Percentiles rank a stretch among this genome's conserved stretches.
Evolutionary conservation across 2,797 vertebrate species (phyloP).

Genomic region (Thripadectes ignobilis): DNA sequence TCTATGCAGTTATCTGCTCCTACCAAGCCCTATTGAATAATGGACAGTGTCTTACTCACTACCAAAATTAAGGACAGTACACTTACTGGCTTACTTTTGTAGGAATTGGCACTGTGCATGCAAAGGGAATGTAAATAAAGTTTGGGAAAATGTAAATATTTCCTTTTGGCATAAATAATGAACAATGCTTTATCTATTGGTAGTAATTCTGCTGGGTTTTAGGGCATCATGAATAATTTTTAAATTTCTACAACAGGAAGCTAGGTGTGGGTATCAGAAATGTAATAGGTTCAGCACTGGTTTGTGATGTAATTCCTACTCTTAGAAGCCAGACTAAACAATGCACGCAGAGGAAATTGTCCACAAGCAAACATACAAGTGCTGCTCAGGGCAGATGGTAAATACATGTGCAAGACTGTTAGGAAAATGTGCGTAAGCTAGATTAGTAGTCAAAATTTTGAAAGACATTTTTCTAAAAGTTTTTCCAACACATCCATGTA

Average conservation of each 20-base stretch:
- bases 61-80: background rate
- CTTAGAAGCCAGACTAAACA: background rate
- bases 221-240: background rate
- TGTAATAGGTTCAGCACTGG: background rate
- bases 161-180: background rate
- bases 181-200: background rate
- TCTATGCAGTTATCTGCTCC: background rate
- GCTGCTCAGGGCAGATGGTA: background rate
- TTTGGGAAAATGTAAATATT: background rate
- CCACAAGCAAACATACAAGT: background rate
- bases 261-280: background rate
- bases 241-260: background rate
- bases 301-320: background rate
- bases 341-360: background rate
- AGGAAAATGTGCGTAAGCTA: background rate
- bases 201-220: background rate
- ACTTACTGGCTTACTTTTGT: background rate
- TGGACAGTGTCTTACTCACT: background rate
- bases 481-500: background rate
- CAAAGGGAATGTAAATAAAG: background rate
- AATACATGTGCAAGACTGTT: background rate
- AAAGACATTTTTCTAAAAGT: background rate
- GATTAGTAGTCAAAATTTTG: conserved; percentile 30
- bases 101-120: background rate
- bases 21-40: background rate